These are phyloP conservation scores for Sebastes umbrosus DNA, from an alignment of 2,797 vertebrate genomes.

Conservation along the genomic window DNA sequence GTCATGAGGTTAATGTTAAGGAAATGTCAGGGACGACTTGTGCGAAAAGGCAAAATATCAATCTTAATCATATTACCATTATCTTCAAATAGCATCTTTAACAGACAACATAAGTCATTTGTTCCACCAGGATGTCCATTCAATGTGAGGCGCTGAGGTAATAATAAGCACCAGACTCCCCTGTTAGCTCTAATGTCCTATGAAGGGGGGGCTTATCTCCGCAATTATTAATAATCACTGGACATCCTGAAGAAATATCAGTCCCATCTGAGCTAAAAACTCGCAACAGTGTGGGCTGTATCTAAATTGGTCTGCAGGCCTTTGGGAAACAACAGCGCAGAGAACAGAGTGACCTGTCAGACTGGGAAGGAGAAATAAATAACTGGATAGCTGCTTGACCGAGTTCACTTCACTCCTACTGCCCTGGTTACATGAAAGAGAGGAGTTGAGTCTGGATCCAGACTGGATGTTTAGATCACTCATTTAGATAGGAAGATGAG, in stretches of 20 bases:
- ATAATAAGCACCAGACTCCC: slow-evolving; percentile 42
- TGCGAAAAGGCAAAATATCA: background rate
- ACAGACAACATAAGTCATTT: background rate
- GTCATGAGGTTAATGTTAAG: background rate
- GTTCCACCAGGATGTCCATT: background rate
- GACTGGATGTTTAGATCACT: slow-evolving; percentile 24
- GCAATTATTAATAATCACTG: slow-evolving; percentile 44
- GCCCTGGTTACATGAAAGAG: slow-evolving; percentile 22
- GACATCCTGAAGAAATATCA: slow-evolving; percentile 42
- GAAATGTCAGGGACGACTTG: slow-evolving; percentile 1
- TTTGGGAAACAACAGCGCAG: slow-evolving; percentile 13
- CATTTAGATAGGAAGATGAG: slow-evolving; percentile 15
- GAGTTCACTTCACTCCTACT: slow-evolving; percentile 25
- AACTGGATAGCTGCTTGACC: slow-evolving; percentile 34
- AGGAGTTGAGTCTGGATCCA: slow-evolving; percentile 7
- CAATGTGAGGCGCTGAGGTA: slow-evolving; percentile 22
- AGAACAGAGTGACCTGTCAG: slow-evolving; percentile 56
- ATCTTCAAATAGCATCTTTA: background rate
- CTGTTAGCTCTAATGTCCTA: background rate
- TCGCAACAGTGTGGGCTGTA: slow-evolving; percentile 18
- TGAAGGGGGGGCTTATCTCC: slow-evolving; percentile 13
- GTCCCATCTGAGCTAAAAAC: slow-evolving; percentile 30
- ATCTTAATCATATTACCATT: background rate
- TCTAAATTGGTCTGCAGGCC: slow-evolving; percentile 43
- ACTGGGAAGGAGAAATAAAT: slow-evolving; percentile 50